Conservation (phyloP, 1,140 invertebrate genomes). For the Diorhabda carinulata region DNA sequence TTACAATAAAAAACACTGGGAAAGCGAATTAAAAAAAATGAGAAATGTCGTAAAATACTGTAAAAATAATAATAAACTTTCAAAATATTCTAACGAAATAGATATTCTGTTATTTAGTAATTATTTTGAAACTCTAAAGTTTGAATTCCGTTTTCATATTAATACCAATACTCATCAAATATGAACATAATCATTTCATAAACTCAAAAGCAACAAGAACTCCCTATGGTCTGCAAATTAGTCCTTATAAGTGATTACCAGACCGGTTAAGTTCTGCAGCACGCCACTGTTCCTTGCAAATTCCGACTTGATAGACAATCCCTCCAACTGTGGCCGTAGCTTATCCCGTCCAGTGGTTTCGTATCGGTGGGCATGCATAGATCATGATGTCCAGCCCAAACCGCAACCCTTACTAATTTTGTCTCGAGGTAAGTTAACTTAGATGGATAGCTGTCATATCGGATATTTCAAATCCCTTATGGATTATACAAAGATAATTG, state of each 20-base stretch:
- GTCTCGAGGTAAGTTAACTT: background rate
- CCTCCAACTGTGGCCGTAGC: conserved; percentile 22
- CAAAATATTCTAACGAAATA: too few relatives aligned
- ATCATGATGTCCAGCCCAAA: conserved; percentile 25
- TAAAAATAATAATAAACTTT: too few relatives aligned
- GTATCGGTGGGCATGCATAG: conserved; percentile 28
- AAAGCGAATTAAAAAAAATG: too few relatives aligned
- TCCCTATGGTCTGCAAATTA: background rate
- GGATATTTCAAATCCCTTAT: too few relatives aligned
- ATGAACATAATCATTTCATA: too few relatives aligned
- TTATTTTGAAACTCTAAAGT: too few relatives aligned
- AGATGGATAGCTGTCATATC: conserved; percentile 15
- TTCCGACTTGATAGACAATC: background rate
- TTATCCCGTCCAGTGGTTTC: conserved; percentile 29
- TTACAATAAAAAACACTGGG: too few relatives aligned
- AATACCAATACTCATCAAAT: too few relatives aligned
- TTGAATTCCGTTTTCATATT: too few relatives aligned
- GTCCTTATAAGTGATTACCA: background rate
- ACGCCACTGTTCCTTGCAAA: background rate
- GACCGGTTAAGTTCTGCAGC: background rate
- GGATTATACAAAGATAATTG: too few relatives aligned
- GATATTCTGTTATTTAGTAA: too few relatives aligned
- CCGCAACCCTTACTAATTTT: conserved; percentile 11
- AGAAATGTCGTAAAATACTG: too few relatives aligned
- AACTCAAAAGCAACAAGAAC: background rate